phyloP scores from a whole-genome alignment of 2,797 vertebrate genomes.

The Balearica regulorum region DNA sequence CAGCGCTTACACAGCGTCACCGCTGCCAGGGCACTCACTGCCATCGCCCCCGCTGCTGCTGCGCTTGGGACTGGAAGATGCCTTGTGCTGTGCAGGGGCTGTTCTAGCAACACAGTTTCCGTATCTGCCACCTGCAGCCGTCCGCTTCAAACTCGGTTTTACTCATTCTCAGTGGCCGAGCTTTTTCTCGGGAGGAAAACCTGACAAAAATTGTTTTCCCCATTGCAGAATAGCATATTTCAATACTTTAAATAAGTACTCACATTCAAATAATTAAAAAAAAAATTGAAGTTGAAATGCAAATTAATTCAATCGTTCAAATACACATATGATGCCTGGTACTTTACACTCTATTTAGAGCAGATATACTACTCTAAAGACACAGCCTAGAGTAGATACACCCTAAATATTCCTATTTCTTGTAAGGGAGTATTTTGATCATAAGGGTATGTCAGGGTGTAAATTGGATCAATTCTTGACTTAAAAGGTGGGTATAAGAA shows the following conservation, averaged over 20 bases:
- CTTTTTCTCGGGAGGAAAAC: neutral
- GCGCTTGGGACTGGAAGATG: neutral
- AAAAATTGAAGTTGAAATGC: neutral
- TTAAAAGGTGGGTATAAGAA: neutral
- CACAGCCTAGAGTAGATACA: neutral
- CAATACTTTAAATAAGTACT: neutral
- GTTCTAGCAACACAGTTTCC: neutral
- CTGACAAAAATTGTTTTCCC: neutral
- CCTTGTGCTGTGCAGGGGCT: neutral
- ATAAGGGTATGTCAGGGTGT: neutral
- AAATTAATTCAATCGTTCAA: neutral
- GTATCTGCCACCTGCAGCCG: neutral
- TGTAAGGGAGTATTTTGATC: neutral
- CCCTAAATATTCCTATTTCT: neutral
- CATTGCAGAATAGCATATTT: neutral
- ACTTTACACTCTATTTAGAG: neutral
- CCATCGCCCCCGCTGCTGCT: accelerated
- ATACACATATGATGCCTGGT: neutral
- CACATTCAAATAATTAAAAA: neutral
- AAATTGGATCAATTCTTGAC: neutral
- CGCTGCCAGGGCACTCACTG: neutral
- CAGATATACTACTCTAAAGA: neutral
- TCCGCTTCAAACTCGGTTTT: accelerated
- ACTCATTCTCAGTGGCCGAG: neutral
- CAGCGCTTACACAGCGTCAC: neutral